Conservation (phyloP, 2,888 invertebrate species). For the Amiota communis region DNA sequence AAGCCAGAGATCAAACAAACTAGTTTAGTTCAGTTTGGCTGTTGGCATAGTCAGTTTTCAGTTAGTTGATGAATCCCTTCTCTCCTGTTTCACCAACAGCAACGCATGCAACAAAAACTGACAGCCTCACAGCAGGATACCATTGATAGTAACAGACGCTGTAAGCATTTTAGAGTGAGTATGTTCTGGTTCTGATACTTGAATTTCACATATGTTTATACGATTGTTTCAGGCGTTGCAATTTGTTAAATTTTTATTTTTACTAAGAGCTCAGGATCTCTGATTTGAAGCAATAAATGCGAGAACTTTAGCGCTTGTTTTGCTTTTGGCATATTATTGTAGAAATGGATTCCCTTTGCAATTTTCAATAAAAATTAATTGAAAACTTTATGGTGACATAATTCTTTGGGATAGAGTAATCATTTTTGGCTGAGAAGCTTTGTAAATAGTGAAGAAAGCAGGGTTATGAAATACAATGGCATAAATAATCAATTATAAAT, state of each 20-base stretch:
- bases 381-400: too few species aligned
- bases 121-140: slow-evolving; percentile 9
- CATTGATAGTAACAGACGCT: neutral
- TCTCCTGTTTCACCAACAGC: too few species aligned
- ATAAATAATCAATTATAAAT: too few species aligned
- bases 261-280: neutral
- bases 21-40: too few species aligned
- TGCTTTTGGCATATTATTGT: neutral
- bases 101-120: too few species aligned
- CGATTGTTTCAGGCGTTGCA: slow-evolving; percentile 3
- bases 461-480: too few species aligned
- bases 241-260: slow-evolving; percentile 16
- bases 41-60: too few species aligned
- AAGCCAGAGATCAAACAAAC: too few species aligned
- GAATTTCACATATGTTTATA: neutral
- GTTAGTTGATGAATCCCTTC: too few species aligned
- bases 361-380: neutral
- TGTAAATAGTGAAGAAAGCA: too few species aligned
- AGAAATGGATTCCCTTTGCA: neutral
- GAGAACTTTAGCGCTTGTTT: neutral
- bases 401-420: too few species aligned
- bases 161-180: neutral
- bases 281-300: neutral
- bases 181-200: neutral
- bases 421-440: too few species aligned